Conservation (phyloP, 2,113 vertebrate species). For the Oryzias curvinotus region DNA sequence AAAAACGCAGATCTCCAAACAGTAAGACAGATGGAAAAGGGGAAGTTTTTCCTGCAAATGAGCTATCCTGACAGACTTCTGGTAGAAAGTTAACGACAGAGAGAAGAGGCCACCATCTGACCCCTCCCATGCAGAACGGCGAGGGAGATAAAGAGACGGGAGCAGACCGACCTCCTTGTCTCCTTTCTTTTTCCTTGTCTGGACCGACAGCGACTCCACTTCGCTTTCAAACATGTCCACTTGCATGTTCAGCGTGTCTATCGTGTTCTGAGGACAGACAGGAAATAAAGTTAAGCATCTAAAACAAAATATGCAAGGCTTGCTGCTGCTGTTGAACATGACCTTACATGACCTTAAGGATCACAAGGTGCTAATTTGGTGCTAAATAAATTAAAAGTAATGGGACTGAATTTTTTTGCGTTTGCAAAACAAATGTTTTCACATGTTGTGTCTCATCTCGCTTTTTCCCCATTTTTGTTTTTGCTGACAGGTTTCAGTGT, state of each 20-base stretch:
- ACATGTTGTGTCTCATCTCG: too few relatives aligned
- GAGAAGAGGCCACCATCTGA: constrained; percentile 18
- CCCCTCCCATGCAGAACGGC: constrained; percentile 1
- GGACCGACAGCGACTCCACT: constrained; percentile 89
- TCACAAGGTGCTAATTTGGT: too few relatives aligned
- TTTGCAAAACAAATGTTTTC: too few relatives aligned
- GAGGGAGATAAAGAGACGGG: constrained; percentile 21
- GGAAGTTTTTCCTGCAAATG: not conserved
- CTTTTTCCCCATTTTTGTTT: too few relatives aligned
- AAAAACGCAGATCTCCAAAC: constrained; percentile 13
- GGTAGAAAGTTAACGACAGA: constrained; percentile 1
- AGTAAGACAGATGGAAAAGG: too few relatives aligned
- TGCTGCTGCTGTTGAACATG: too few relatives aligned
- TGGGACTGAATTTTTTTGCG: too few relatives aligned
- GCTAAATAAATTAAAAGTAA: too few relatives aligned
- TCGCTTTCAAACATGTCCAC: constrained; percentile 95
- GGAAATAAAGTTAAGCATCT: not conserved
- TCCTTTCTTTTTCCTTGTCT: constrained; percentile 90
- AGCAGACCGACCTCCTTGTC: constrained; percentile 85
- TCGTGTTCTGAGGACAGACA: constrained; percentile 77
- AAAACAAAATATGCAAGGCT: too few relatives aligned
- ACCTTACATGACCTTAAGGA: too few relatives aligned
- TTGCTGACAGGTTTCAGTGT: too few relatives aligned
- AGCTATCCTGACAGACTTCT: constrained; percentile 12
- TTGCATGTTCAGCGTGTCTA: constrained; percentile 92